Conservation (phyloP, 2,113 vertebrate genomes). For the Tinamus guttatus region DNA sequence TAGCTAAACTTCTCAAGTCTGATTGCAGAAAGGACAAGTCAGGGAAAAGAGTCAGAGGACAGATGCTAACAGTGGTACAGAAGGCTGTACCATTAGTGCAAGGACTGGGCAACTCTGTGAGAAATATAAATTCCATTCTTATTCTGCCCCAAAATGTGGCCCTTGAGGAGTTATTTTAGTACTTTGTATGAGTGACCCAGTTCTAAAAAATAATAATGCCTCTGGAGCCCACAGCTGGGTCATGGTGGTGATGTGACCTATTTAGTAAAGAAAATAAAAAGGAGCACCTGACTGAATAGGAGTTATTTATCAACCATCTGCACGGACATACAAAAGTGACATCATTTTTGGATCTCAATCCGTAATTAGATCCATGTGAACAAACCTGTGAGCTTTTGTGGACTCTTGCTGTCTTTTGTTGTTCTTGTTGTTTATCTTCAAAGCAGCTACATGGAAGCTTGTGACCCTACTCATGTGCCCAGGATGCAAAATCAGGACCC, state of each 20-base stretch:
- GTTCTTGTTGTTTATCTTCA: neutral
- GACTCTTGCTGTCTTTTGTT: neutral
- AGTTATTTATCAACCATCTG: neutral
- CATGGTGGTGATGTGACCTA: neutral
- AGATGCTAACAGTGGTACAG: neutral
- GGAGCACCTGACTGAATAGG: neutral
- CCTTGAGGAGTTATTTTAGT: neutral
- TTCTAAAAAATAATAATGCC: neutral
- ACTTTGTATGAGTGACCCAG: neutral
- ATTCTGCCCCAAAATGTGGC: neutral
- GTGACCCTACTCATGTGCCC: fast-evolving
- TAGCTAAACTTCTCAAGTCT: neutral
- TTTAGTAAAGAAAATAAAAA: neutral
- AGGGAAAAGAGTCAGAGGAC: neutral
- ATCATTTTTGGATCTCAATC: neutral
- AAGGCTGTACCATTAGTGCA: neutral
- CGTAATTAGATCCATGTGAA: neutral
- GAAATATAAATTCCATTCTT: neutral
- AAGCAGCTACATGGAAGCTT: neutral
- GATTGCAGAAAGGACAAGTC: neutral
- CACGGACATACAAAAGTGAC: neutral
- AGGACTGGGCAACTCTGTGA: neutral
- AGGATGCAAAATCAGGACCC: neutral
- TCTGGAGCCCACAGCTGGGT: neutral
- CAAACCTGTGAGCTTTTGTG: neutral